Evolutionary conservation across 2,797 vertebrate genomes (phyloP).

Genomic region (Manis pentadactyla): DNA sequence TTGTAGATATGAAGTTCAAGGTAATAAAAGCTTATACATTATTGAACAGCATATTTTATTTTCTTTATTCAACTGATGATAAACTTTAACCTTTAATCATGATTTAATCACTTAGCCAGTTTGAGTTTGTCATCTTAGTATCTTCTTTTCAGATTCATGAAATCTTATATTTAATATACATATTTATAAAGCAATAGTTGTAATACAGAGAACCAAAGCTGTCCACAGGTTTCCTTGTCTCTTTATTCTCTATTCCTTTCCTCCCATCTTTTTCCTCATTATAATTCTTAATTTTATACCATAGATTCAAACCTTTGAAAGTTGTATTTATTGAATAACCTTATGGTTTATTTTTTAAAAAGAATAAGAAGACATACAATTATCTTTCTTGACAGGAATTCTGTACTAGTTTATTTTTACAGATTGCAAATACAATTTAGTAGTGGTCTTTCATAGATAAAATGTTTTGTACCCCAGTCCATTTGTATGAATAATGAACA

Average conservation of each 20-base stretch:
- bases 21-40: constrained; percentile 81
- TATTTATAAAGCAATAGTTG: not conserved
- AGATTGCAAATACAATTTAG: not conserved
- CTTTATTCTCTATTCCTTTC: not conserved
- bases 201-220: not conserved
- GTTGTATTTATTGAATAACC: constrained; percentile 28
- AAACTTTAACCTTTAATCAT: constrained; percentile 5
- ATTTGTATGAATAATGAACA: constrained; percentile 4
- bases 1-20: constrained; percentile 85
- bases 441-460: not conserved
- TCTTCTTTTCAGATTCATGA: not conserved
- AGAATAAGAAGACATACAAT: not conserved
- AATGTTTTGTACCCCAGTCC: not conserved
- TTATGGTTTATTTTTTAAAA: constrained; percentile 27
- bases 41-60: constrained; percentile 1
- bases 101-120: not conserved
- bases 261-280: not conserved
- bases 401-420: not conserved
- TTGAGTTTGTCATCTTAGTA: constrained; percentile 19
- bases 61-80: constrained; percentile 17
- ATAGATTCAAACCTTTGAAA: not conserved
- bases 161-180: constrained; percentile 18
- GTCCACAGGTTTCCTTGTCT: not conserved
- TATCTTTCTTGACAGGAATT: not conserved
- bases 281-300: not conserved